Evolutionary conservation across 2,113 vertebrate genomes (phyloP).

Genomic region (Jacana jacana): DNA sequence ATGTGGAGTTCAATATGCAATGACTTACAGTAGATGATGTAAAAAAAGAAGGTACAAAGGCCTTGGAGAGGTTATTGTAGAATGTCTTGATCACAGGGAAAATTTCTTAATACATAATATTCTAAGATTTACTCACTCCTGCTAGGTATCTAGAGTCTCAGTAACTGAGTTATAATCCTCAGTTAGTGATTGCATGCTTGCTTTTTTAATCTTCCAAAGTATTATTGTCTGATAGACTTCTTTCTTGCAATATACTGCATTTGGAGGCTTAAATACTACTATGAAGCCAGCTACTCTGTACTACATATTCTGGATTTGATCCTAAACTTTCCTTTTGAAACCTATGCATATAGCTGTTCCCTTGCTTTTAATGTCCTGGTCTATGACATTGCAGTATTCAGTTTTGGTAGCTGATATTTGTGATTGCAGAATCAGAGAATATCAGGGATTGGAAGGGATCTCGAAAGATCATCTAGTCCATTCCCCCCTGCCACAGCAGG

Average conservation of each 20-base stretch:
- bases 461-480: too few species aligned
- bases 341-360: background rate
- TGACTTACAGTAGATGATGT: background rate
- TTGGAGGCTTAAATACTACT: background rate
- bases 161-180: too few species aligned
- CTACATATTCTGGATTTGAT: background rate
- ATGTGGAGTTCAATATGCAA: background rate
- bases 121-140: background rate
- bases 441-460: too few species aligned
- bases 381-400: background rate
- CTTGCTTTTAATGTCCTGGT: background rate
- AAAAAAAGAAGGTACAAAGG: background rate
- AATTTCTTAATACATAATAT: background rate
- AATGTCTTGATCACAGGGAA: background rate
- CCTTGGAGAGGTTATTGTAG: background rate
- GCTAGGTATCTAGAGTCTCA: background rate
- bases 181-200: too few species aligned
- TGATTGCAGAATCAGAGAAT: too few species aligned
- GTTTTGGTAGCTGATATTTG: background rate
- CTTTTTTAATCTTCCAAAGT: background rate
- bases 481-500: too few species aligned
- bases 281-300: background rate
- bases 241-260: background rate
- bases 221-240: background rate
- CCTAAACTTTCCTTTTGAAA: background rate